Percentiles rank a stretch among this genome's conserved stretches.
Evolutionary conservation across 2,797 vertebrate species (phyloP).

Genomic region (Channa striata): DNA sequence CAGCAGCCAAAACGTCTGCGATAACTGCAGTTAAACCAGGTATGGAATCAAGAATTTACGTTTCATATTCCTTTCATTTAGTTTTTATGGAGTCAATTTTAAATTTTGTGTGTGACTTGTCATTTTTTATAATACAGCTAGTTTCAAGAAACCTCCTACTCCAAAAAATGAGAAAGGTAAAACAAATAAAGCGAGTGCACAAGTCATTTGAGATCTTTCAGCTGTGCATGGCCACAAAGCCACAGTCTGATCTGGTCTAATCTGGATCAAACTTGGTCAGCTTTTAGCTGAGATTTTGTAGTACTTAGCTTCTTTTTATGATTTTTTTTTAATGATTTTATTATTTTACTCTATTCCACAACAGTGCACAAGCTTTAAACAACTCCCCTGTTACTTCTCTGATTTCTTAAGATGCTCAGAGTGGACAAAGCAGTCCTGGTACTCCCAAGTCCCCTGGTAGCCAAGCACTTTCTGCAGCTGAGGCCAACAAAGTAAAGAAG

Average conservation of each 20-base stretch:
- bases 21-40: conserved; percentile 85
- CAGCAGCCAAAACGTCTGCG: conserved; percentile 87
- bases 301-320: conserved; percentile 3
- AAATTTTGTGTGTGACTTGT: conserved; percentile 43
- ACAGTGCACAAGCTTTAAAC: background rate
- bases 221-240: conserved; percentile 7
- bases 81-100: background rate
- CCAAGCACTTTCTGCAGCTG: conserved; percentile 87
- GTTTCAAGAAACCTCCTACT: conserved; percentile 73
- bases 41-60: conserved; percentile 5
- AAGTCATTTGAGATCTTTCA: conserved; percentile 9
- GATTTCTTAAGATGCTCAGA: conserved; percentile 85
- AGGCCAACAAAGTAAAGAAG: conserved; percentile 93
- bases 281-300: conserved; percentile 33
- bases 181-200: conserved; percentile 14
- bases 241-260: conserved; percentile 50
- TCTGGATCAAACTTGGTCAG: conserved; percentile 55
- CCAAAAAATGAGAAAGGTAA: conserved; percentile 78
- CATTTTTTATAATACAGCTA: conserved; percentile 79
- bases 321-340: too few relatives aligned
- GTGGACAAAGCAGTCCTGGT: conserved; percentile 95
- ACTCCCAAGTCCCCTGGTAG: conserved; percentile 91
- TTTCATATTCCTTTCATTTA: background rate
- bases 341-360: background rate
- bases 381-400: conserved; percentile 17